Evolutionary conservation across 2,797 vertebrate species (phyloP).

Genomic region (Tolypeutes matacus): DNA sequence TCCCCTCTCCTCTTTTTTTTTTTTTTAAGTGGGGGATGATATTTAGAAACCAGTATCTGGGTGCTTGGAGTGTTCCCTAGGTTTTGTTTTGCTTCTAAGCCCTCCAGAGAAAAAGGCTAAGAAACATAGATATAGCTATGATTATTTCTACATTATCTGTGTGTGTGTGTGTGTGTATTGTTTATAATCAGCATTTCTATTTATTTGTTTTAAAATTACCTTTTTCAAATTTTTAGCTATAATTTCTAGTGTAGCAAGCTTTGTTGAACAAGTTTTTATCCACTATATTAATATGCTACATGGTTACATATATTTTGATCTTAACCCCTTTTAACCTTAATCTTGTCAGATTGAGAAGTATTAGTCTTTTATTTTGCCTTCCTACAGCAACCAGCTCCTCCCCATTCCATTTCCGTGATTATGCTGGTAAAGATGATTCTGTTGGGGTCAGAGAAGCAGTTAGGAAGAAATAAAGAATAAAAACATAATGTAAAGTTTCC

Average conservation of each 20-base stretch:
- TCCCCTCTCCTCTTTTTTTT: no score
- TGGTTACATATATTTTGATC: not conserved
- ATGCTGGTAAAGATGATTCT: constrained; percentile 29
- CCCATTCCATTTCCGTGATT: not conserved
- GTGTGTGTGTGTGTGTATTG: no score
- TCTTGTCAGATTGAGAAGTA: not conserved
- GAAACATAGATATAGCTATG: not conserved
- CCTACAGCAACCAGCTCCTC: not conserved
- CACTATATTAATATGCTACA: not conserved
- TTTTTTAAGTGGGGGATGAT: not conserved
- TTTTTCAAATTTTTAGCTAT: constrained; percentile 25
- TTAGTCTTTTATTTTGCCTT: not conserved
- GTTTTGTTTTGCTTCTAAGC: not conserved
- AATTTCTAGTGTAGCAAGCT: not conserved
- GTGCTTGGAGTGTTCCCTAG: not conserved
- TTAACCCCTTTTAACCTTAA: not conserved
- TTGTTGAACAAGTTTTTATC: not conserved
- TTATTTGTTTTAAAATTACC: not conserved
- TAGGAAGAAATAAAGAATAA: constrained; percentile 39
- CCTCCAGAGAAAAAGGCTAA: constrained; percentile 1
- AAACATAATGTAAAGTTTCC: constrained; percentile 19
- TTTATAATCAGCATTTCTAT: not conserved
- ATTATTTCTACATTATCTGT: not conserved
- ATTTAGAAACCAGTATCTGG: not conserved
- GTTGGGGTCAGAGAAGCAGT: constrained; percentile 20